phyloP scores from a whole-genome alignment of 2,797 vertebrate species.

The Choloepus didactylus region DNA sequence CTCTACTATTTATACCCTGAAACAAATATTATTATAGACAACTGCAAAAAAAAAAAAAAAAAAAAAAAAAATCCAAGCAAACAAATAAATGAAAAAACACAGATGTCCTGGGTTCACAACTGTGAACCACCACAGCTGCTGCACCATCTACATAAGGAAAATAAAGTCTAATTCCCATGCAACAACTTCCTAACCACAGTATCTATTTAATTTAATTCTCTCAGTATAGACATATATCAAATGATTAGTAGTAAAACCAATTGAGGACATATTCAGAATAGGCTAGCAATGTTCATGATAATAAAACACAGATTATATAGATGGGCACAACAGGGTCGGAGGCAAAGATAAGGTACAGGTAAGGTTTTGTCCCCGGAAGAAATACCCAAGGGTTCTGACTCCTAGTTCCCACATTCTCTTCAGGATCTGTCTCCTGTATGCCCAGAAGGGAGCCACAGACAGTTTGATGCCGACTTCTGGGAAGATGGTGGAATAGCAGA shows the following conservation, averaged over 20 bases:
- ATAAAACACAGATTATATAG: background rate
- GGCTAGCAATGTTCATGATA: background rate
- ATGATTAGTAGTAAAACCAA: slow-evolving; percentile 59
- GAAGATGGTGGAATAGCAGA: too few relatives aligned
- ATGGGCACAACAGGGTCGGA: background rate
- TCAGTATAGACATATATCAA: slow-evolving; percentile 32
- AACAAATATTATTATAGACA: slow-evolving; percentile 52
- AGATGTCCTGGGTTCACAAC: background rate
- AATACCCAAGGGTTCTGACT: background rate
- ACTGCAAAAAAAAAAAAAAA: slow-evolving; percentile 66
- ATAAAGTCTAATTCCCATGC: slow-evolving; percentile 26
- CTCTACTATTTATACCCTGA: slow-evolving; percentile 23
- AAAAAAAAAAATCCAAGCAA: slow-evolving; percentile 63
- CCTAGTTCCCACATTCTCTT: background rate
- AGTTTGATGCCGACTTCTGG: too few relatives aligned
- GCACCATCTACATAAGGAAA: slow-evolving; percentile 25
- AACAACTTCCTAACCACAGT: slow-evolving; percentile 23
- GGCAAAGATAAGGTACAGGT: background rate
- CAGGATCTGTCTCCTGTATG: background rate
- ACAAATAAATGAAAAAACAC: slow-evolving; percentile 61
- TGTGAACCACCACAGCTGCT: background rate
- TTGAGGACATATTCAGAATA: background rate
- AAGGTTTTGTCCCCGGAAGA: background rate
- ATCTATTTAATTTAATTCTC: slow-evolving; percentile 13
- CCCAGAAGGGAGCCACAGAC: background rate